These are phyloP conservation scores for Formicarius rufipectus DNA, from an alignment of 2,113 vertebrate species.

Conservation along the genomic window DNA sequence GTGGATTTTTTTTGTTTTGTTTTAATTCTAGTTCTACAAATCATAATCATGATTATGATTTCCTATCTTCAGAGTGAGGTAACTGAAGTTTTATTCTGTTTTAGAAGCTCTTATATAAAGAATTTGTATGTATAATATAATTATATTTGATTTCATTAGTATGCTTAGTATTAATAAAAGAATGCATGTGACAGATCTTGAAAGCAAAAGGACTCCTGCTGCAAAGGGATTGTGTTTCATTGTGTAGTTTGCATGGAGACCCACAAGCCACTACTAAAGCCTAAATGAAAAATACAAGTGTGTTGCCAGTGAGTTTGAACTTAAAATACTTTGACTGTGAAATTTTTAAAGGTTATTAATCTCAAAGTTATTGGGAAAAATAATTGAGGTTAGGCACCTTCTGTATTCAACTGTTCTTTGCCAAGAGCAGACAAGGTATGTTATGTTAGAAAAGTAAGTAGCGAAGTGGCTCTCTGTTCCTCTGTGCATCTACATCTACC, in stretches of 20 bases:
- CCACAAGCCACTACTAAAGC: not conserved
- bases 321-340: not conserved
- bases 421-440: accelerated
- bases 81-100: not conserved
- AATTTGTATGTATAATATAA: not conserved
- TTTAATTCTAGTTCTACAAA: not conserved
- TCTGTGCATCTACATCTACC: not conserved
- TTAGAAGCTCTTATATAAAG: not conserved
- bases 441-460: not conserved
- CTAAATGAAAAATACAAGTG: not conserved
- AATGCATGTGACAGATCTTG: not conserved
- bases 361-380: not conserved
- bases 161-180: not conserved
- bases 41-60: not conserved
- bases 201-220: not conserved
- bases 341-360: not conserved
- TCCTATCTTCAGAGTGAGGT: not conserved
- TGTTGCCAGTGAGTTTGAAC: not conserved
- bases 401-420: not conserved
- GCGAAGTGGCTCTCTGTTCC: not conserved
- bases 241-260: not conserved
- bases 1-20: not conserved
- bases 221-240: not conserved
- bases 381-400: not conserved
- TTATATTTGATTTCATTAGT: not conserved